Base-by-base conservation (phyloP, 2,113 vertebrate genomes). In the Brienomyrus brachyistius region DNA sequence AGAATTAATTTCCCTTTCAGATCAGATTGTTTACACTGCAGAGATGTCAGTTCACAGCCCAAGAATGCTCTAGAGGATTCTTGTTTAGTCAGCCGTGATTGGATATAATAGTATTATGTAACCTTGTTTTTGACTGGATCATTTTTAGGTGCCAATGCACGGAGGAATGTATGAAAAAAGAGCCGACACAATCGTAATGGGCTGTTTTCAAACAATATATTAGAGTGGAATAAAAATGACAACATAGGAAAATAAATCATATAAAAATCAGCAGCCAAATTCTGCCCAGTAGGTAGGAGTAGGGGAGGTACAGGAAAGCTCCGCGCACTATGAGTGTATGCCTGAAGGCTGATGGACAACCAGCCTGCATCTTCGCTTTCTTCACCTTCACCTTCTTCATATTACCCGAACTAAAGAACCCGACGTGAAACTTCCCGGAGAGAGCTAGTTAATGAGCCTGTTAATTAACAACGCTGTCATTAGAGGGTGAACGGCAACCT, bases 191-290 rank as follows among this genome's bases (percentile, higher is more conserved):
- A 77, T 35, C 54, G 90, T 87, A 90, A 89, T 1, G 11, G 70
- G 89, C 86, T 90, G 83, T 92, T 94, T 92, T 92, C 86, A 90
- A 89, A 92, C 93, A 92, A 92, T 89, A 89, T 91, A 94, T 94
- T 93, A 92, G 90, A 92, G 92, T 92, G 89, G 89, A 92, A 93
- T 92, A 94, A 94, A 94, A 94, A 93, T 87, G 92, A 92, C 91
- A 94, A 94, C 91, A 90, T 92, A 91, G 93, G 86, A 92, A 93
- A 94, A 93, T 92, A 93, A 95, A 94, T 90, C 88, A 90, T 90
- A 94, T 88, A 93, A 94, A 93, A 93, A 88, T 93, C 90, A 91
- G 92, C 91, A 92, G 91, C 91, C 90, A 92, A 91, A 92, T 92
- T 50, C 91, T 91, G 92, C 88, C 90, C 90, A 86, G 91, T 83